Base-by-base conservation (phyloP, 2,888 invertebrate genomes). In the Callyntrura sp. region DNA sequence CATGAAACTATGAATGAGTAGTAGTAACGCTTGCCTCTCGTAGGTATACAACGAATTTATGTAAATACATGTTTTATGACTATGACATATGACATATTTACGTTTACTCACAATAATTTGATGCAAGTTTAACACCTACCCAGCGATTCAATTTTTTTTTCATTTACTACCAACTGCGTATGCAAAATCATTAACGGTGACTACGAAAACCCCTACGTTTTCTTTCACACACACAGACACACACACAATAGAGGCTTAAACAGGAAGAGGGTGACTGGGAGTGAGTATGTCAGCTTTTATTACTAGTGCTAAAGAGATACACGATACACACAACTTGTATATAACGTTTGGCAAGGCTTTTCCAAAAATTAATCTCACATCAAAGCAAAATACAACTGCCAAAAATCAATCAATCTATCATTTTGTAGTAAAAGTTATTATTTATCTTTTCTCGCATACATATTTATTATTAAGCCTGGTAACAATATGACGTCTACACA, bases 101-200 rank as follows among this genome's bases (percentile, higher is more conserved):
- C 73, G 45, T 73, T 73, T 48, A 73, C 51, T 35, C 25, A 65
- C 35, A 43, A 62, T 87, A 81, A 81, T 82, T 87, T 81, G 55
- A 88, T 28, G 70, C 70, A 73, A 82, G 88, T 76, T 88, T 88
- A 88, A 83, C 88, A 88, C 83, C 88, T 82, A 83, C 23, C 51
- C 14, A 35, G 20, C 20, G 17, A 82, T 81, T 82, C 60, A 55
- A 55, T 60, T n/a, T 25, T 76, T n/a, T 48, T 60, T 68, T 35
- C n/a, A 70, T 9, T 1, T 70, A 70, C 1, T 8, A 35, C 35
- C 35, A 35, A 35, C 35, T 35, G 35, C 14, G 11, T 70, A 45
- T 45, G 70, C 17, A 17, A 43, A 45, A 70, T 43, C 45, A 68
- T 35, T 68, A 35, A 68, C 3, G 12, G 65, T 65, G 51, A 14